phyloP scores from a whole-genome alignment of 1,140 invertebrate species.

The Heliconius hewitsoni region DNA sequence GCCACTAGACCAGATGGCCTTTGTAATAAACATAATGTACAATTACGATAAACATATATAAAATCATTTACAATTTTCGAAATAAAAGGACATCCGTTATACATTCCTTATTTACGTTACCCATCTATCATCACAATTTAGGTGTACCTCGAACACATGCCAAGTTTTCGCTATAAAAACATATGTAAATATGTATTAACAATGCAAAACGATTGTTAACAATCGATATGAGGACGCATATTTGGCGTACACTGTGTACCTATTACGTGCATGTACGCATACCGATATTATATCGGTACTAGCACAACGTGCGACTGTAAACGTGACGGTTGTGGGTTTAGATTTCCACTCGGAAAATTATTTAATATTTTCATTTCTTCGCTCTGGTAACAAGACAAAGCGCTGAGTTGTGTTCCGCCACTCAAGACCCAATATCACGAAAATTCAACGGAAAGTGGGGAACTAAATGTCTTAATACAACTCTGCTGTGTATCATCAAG shows the following conservation, averaged over 20 bases:
- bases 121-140: slow-evolving; percentile 34
- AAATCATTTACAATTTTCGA: background rate
- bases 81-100: slow-evolving; percentile 36
- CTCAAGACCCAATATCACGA: background rate
- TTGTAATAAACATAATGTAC: no score
- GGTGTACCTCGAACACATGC: slow-evolving; percentile 24
- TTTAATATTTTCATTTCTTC: background rate
- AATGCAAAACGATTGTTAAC: slow-evolving; percentile 45
- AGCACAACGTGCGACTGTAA: no score
- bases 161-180: slow-evolving; percentile 41
- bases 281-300: background rate
- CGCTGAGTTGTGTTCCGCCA: background rate
- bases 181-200: slow-evolving; percentile 40
- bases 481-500: no score
- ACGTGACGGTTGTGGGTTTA: no score
- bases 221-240: slow-evolving; percentile 41
- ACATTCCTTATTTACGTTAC: slow-evolving; percentile 19
- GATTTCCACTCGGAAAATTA: no score
- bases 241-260: slow-evolving; percentile 44
- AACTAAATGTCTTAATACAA: background rate
- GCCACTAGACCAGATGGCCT: no score
- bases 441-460: background rate
- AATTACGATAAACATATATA: background rate
- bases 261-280: slow-evolving; percentile 24
- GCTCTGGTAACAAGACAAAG: background rate